A percentile compares a stretch with the other conserved stretches of the same genome.
These are phyloP conservation scores for Halcyon malimbica DNA, from an alignment of 2,113 vertebrate genomes.

Conservation along the genomic window DNA sequence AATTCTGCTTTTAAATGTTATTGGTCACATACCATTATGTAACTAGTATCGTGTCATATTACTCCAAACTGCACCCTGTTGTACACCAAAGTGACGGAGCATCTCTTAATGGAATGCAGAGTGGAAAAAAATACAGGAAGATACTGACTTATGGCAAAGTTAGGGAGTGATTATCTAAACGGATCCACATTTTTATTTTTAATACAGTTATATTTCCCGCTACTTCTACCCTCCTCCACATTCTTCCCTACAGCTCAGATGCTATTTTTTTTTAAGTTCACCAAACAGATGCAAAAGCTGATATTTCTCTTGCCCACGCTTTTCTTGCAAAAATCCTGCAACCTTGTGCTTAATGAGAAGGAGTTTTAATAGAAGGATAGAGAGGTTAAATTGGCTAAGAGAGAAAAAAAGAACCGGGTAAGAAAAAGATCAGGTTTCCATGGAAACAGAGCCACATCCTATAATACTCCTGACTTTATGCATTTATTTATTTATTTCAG, in stretches of 20 bases:
- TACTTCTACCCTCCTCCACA: background rate
- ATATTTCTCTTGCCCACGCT: constrained; percentile 50
- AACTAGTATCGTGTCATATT: constrained; percentile 32
- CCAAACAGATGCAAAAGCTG: constrained; percentile 53
- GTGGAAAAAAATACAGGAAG: background rate
- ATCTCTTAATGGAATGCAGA: background rate
- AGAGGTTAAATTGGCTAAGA: constrained; percentile 64
- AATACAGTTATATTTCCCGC: constrained; percentile 10
- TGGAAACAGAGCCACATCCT: constrained; percentile 63
- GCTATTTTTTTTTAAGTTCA: background rate
- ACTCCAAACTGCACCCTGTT: background rate
- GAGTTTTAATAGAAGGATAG: constrained; percentile 67
- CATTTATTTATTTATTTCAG: constrained; percentile 46
- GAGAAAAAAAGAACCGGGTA: constrained; percentile 50
- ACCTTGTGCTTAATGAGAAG: constrained; percentile 61
- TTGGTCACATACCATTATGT: constrained; percentile 39
- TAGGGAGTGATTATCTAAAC: background rate
- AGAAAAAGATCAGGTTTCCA: constrained; percentile 63
- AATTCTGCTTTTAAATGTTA: constrained; percentile 36
- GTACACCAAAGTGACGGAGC: background rate
- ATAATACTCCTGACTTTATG: constrained; percentile 43
- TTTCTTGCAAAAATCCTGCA: constrained; percentile 56
- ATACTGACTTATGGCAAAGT: background rate
- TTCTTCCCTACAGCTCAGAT: background rate
- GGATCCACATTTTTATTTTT: constrained; percentile 15